phyloP scores from a whole-genome alignment of 2,888 invertebrate genomes.

The Tenthredo amoena region DNA sequence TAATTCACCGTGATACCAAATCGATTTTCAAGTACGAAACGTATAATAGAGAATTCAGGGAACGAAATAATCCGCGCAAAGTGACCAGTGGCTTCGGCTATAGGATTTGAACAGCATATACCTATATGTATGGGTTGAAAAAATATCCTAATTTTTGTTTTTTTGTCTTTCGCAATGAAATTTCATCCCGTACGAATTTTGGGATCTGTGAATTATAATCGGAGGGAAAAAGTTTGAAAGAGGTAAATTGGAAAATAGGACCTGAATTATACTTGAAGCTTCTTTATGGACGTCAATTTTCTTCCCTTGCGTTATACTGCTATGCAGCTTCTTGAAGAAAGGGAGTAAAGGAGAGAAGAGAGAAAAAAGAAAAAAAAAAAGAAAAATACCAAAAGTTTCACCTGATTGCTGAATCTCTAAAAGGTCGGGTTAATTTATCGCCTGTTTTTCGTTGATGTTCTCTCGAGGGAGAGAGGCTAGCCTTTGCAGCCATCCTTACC shows the following conservation, averaged over 20 bases:
- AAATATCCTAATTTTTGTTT: too few relatives aligned
- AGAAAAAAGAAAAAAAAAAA: not conserved
- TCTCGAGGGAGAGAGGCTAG: conserved; percentile 13
- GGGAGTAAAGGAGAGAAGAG: not conserved
- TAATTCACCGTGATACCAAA: conserved; percentile 13
- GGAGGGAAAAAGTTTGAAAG: not conserved
- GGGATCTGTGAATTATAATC: not conserved
- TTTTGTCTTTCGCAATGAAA: too few relatives aligned
- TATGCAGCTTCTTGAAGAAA: not conserved
- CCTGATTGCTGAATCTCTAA: conserved; percentile 29
- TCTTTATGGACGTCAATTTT: not conserved
- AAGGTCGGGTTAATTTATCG: conserved; percentile 26
- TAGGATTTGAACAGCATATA: not conserved
- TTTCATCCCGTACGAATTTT: too few relatives aligned
- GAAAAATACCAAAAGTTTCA: not conserved
- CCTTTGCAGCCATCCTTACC: not conserved
- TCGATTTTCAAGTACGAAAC: not conserved
- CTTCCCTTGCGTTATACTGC: not conserved
- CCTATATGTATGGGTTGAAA: too few relatives aligned
- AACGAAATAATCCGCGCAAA: not conserved
- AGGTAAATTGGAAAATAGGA: not conserved
- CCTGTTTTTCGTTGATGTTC: conserved; percentile 27
- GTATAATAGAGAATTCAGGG: not conserved
- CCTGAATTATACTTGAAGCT: not conserved
- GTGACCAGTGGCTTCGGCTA: not conserved